phyloP scores from a whole-genome alignment of 2,797 vertebrate species.

The Coreius guichenoti region DNA sequence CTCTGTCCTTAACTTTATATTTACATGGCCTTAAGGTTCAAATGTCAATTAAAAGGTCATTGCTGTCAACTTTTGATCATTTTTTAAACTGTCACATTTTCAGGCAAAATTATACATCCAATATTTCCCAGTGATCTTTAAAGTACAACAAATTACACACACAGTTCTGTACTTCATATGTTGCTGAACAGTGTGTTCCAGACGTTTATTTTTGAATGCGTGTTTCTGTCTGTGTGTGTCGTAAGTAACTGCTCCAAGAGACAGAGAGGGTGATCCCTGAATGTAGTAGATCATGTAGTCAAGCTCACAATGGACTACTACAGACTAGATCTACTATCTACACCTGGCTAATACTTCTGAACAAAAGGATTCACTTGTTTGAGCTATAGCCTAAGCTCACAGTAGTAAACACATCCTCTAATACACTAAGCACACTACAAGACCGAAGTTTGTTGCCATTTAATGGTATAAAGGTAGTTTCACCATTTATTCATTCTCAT shows the following conservation, averaged over 20 bases:
- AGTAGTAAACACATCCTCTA: neutral
- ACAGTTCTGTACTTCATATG: neutral
- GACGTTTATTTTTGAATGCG: neutral
- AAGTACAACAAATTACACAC: slow-evolving; percentile 14
- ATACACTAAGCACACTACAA: neutral
- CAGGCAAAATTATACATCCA: neutral
- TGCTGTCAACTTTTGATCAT: neutral
- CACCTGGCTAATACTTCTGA: neutral
- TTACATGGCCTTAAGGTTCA: neutral
- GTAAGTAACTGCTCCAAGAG: neutral
- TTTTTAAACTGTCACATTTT: neutral
- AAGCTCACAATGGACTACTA: slow-evolving; percentile 1
- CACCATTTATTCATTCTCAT: neutral
- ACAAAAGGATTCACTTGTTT: neutral
- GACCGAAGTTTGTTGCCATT: neutral
- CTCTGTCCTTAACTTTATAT: neutral
- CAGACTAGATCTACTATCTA: neutral
- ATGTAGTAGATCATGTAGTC: neutral
- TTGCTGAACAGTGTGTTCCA: neutral
- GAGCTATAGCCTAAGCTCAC: neutral
- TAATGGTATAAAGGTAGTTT: neutral
- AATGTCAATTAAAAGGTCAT: neutral
- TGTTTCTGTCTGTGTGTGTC: neutral
- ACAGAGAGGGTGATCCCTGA: neutral
- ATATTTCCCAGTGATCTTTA: neutral